Evolutionary conservation across 2,888 invertebrate genomes (phyloP), one percentile per base, ranked within the genome.

Genomic region (Drosophila nr. fundita): DNA sequence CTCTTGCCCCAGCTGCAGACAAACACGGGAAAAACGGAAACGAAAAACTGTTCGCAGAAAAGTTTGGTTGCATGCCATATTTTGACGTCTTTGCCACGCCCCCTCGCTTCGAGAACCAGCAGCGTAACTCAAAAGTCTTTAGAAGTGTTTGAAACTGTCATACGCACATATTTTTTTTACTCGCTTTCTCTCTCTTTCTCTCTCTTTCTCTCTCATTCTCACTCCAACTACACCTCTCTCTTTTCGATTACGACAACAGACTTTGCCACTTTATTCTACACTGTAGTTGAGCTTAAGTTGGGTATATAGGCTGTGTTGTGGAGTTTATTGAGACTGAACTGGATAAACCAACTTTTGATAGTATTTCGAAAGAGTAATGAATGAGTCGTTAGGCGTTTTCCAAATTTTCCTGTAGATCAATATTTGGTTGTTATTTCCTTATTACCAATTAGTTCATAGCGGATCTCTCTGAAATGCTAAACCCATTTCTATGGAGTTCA

Each of bases 101-200:
- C 24, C 42, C 42, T 21, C 42, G 30, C 18, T 55, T 50, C 24
- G n/a, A 53, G 38, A 58, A 58, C 75, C 69, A 70, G 75, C 69
- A 48, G 74, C 83, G 76, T 81, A 72, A 60, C 71, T 84, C 68
- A 87, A 79, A 79, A 78, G 77, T 68, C 85, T 74, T 80, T 68
- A 70, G 67, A 83, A 89, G 87, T 83, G 79, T 76, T 90, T 80
- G 71, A 78, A 87, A 82, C 83, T 89, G 90, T 89, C 90, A 87
- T 79, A 86, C 77, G 86, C 89, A 90, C 76, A 61, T 72, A 76
- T 67, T 71, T 77, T 73, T 72, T 49, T 52, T 30, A 4, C 21
- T 68, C 38, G 24, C 24, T 24, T 24, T 24, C 4, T 38, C 53
- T 60, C 52, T 55, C 59, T 53, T 34, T 24, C 21, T 30, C 50